Base-by-base conservation (phyloP, 2,888 invertebrate genomes). In the Chrysomela aeneicollis region DNA sequence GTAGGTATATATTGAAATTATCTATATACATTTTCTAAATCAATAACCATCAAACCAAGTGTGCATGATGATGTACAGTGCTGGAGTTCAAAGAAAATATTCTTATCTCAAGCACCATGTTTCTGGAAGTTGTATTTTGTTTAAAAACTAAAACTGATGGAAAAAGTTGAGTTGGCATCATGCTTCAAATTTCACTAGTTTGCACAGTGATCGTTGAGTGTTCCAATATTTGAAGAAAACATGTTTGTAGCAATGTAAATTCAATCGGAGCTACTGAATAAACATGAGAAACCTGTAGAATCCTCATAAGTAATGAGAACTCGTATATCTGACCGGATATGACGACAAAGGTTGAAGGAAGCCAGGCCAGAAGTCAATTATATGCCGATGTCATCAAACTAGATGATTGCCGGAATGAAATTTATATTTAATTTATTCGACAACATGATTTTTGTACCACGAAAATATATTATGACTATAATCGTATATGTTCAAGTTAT, bases 281-380 rank as follows among this genome's bases (percentile, higher is more conserved):
- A 71, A 61, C 73, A 74, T 73, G 70, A 70, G 66, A 64, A 67
- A 71, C 70, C 70, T 71, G 69, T 68, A 71, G 66, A 66, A 71
- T 68, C 66, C 59, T 64, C 59, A 61, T 64, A 66, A 66, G 68
- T 69, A 75, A 75, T 72, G 72, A 75, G 78, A 74, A 72, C 42
- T n/a, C 15, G 15, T 42, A 42, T 73, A 74, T 74, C 76, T 75
- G 78, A 76, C 78, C 78, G 80, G 80, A 81, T 73, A 74, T 79
- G 80, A 79, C 79, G 78, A 72, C 73, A 77, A 73, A 77, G 78
- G 81, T 78, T 77, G 74, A 71, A 76, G 80, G 81, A 80, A 78
- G 76, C 73, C 73, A 73, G 78, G 79, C 78, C 76, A 76, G 71
- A 76, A 72, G 78, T 79, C 77, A 79, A 79, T 73, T 71, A 73